Base-by-base conservation (phyloP, 2,797 vertebrate species). In the Picus viridis region DNA sequence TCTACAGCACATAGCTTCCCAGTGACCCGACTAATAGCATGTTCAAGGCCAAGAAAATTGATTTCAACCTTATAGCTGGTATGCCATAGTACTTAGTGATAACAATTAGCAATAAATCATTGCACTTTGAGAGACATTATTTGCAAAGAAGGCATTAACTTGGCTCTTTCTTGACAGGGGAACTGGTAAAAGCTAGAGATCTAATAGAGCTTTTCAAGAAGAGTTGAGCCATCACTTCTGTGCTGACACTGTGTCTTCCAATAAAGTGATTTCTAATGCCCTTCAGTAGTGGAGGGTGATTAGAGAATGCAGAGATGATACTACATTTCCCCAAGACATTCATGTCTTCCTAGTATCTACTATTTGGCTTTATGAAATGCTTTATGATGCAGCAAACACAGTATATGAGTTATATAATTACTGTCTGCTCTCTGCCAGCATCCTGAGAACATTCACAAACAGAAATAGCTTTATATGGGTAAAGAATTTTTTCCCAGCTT, bases 361-460 rank as follows among this genome's bases (percentile, higher is more conserved):
- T 74, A 2, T 83, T 90, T 83, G 62, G 58, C 85, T 90, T 92
- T 93, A 47, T 70, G 65, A 93, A 95, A 88, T 65, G 24, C 32
- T 91, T 94, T 68, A 73, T 77, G 77, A 63, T 91, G 83, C 47
- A 14, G 45, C 64, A 89, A 91, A 83, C 43, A 47, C 23, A 29
- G 36, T 56, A 13, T 76, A 56, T 69, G 45, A 57, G 17, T 79
- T 95, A 45, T 22, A n/a, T 71, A 79, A 88, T 74, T 86, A 57
- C 57, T 82, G 7, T 80, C 79, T 91, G 27, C 34, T 86, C 63
- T 82, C 68, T 89, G 80, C 32, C 71, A 74, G 45, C 45, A 58
- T 82, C 29, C 61, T 71, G 41, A 88, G 68, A 88, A 79, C 22
- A 45, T 18, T 91, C 59, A 36, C 36, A 71, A 91, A 83, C 16